phyloP scores from a whole-genome alignment of 2,888 invertebrate genomes.

The Scrobipalpa costella region DNA sequence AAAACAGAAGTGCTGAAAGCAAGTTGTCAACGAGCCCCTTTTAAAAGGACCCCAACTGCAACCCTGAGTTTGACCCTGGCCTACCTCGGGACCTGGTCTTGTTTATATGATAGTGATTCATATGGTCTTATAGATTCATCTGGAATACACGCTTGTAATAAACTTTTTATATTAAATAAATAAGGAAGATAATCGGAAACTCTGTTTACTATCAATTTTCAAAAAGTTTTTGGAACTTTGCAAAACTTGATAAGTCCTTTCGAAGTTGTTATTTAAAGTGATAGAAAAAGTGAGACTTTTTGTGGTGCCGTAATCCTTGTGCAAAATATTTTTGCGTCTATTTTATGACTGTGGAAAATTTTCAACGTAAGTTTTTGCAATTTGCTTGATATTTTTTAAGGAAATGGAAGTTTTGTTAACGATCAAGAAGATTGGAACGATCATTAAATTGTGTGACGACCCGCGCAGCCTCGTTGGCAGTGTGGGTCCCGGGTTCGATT shows the following conservation, averaged over 20 bases:
- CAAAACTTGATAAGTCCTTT: neutral
- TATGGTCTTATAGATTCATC: slow-evolving; percentile 3
- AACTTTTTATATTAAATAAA: neutral
- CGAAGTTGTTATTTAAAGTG: neutral
- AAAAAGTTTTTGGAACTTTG: neutral
- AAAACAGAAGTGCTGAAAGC: too few species aligned
- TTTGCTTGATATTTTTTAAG: neutral
- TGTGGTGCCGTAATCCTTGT: neutral
- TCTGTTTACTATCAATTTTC: neutral
- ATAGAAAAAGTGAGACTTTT: neutral
- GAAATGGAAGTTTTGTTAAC: neutral
- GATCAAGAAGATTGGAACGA: slow-evolving; percentile 1
- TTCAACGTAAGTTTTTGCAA: neutral
- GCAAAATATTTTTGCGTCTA: neutral
- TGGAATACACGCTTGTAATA: slow-evolving; percentile 1
- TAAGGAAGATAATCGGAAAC: neutral
- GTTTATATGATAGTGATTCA: slow-evolving; percentile 8
- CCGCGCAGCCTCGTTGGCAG: too few species aligned
- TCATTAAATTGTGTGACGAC: slow-evolving; percentile 3
- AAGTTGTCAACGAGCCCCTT: neutral
- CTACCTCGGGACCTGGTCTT: slow-evolving; percentile 3
- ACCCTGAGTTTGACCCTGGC: slow-evolving; percentile 17
- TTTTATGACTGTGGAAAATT: neutral
- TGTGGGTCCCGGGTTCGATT: too few species aligned
- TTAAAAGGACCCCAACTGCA: neutral